A percentile compares a stretch with the other conserved stretches of the same genome.
phyloP scores from a whole-genome alignment of 2,797 vertebrate species.

The Molothrus ater region DNA sequence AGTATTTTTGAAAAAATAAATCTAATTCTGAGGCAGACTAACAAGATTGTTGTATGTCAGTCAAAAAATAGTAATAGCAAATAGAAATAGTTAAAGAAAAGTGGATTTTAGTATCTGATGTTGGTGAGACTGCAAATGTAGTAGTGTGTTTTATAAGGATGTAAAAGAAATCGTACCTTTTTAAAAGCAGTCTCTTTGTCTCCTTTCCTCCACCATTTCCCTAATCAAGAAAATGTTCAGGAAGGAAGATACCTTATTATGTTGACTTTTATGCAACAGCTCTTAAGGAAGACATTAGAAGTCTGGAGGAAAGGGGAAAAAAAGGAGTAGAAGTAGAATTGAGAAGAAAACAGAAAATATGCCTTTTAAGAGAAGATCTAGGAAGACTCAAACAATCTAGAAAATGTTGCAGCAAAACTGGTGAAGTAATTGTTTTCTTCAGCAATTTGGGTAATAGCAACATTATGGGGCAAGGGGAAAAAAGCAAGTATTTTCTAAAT shows the following conservation, averaged over 20 bases:
- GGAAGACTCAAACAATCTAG: neutral
- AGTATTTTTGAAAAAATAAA: neutral
- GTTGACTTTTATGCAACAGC: neutral
- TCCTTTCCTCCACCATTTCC: neutral
- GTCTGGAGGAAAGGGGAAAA: neutral
- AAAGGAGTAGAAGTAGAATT: neutral
- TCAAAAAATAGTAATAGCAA: neutral
- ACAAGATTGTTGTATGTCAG: neutral
- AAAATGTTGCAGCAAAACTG: neutral
- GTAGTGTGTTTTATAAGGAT: neutral
- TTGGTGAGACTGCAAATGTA: neutral
- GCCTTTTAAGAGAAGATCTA: neutral
- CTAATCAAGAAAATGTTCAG: neutral
- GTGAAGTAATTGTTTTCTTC: neutral
- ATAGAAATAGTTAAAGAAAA: neutral
- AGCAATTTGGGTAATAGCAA: neutral
- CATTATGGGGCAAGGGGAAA: accelerated
- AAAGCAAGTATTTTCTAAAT: neutral
- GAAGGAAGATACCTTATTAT: neutral
- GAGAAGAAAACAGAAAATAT: neutral
- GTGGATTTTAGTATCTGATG: neutral
- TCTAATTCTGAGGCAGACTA: neutral
- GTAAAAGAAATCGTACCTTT: neutral
- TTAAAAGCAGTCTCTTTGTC: neutral
- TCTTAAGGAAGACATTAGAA: neutral